Evolutionary conservation across 2,888 invertebrate genomes (phyloP).

Genomic region (Galerucella nymphaeae): DNA sequence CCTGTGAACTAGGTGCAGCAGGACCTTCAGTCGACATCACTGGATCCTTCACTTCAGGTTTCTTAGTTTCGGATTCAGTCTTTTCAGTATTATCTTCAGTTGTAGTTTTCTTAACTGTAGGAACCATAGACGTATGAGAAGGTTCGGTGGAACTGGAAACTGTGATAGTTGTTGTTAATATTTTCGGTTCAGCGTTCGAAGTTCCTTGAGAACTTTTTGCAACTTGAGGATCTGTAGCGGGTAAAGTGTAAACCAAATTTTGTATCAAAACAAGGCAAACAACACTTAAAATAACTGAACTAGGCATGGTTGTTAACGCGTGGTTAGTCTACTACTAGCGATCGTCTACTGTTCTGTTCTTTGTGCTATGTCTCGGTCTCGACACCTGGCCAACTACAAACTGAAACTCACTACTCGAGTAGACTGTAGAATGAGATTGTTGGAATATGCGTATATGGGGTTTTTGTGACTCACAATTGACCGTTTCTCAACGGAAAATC

Average conservation of each 20-base stretch:
- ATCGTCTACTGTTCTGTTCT: conserved; percentile 13
- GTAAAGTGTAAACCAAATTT: conserved; percentile 25
- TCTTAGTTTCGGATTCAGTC: background rate
- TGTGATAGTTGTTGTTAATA: too few relatives aligned
- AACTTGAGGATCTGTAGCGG: background rate
- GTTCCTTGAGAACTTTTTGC: background rate
- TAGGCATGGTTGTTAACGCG: conserved; percentile 22
- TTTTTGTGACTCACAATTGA: conserved; percentile 16
- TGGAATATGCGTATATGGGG: conserved; percentile 34
- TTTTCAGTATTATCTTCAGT: conserved; percentile 1
- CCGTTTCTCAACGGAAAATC: conserved; percentile 44
- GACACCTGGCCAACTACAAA: conserved; percentile 30
- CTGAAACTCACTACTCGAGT: conserved; percentile 1
- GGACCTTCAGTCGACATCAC: background rate
- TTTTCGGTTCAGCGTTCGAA: background rate
- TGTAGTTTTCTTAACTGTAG: background rate
- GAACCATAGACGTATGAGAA: background rate
- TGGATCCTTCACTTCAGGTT: background rate
- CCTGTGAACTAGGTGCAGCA: conserved; percentile 13
- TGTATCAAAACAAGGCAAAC: conserved; percentile 32
- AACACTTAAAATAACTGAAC: conserved; percentile 19
- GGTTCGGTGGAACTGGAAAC: too few relatives aligned
- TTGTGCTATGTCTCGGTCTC: background rate
- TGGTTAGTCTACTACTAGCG: conserved; percentile 20
- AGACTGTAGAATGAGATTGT: conserved; percentile 21